A percentile compares a stretch with the other conserved stretches of the same genome.
Conservation (phyloP, 2,113 vertebrate genomes). For the Catharus minimus region DNA sequence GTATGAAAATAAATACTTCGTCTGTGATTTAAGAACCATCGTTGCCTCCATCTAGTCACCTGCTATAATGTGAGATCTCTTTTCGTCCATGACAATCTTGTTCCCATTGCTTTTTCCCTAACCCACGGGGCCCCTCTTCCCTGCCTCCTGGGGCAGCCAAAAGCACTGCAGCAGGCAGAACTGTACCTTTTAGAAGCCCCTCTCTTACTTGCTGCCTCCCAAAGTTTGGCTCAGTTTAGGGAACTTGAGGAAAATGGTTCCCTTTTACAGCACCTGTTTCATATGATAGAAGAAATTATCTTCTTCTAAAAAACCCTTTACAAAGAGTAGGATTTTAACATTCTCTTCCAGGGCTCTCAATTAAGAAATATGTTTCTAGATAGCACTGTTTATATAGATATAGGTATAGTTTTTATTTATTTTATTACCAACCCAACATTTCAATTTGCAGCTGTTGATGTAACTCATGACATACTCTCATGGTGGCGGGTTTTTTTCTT, state of each 20-base stretch:
- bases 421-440: constrained; percentile 72
- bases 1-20: constrained; percentile 50
- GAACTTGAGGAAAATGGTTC: neutral
- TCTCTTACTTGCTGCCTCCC: neutral
- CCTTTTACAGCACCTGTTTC: constrained; percentile 17
- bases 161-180: neutral
- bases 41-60: neutral
- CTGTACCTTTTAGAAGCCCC: neutral
- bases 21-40: neutral
- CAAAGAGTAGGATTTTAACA: neutral
- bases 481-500: neutral
- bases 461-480: constrained; percentile 38
- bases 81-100: neutral
- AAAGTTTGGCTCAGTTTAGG: neutral
- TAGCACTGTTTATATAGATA: constrained; percentile 65
- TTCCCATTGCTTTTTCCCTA: neutral
- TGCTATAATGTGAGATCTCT: neutral
- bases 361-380: constrained; percentile 58
- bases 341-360: neutral
- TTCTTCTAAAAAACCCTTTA: neutral
- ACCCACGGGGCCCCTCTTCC: neutral
- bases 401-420: constrained; percentile 74
- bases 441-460: constrained; percentile 66
- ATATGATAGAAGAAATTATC: neutral
- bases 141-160: neutral